Conservation (phyloP, 2,113 vertebrate species). For the Nicator chloris region DNA sequence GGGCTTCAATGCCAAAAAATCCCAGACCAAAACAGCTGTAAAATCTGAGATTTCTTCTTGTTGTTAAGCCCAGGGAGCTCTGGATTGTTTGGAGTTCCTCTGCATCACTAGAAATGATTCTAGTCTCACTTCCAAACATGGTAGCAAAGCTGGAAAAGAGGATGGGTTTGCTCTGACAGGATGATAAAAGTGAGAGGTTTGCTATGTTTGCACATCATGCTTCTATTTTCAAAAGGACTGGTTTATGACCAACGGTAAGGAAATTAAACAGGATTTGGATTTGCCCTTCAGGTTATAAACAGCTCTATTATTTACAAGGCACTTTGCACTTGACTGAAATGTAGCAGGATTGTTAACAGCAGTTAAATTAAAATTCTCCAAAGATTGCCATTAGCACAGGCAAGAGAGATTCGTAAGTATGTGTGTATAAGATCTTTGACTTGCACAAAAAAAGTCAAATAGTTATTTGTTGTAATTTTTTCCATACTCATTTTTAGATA, state of each 20-base stretch:
- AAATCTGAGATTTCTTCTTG: neutral
- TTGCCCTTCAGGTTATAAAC: slow-evolving; percentile 46
- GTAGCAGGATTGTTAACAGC: slow-evolving; percentile 3
- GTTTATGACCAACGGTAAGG: neutral
- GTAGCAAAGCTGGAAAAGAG: neutral
- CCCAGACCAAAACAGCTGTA: neutral
- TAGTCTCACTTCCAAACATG: slow-evolving; percentile 21
- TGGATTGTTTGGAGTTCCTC: neutral
- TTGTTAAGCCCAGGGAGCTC: neutral
- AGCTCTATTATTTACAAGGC: neutral
- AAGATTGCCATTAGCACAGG: slow-evolving; percentile 39
- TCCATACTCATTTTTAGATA: neutral
- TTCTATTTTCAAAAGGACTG: neutral
- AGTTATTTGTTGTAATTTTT: neutral
- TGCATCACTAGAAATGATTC: neutral
- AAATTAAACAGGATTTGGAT: slow-evolving; percentile 31
- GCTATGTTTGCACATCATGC: neutral
- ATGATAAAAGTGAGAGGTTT: slow-evolving; percentile 4
- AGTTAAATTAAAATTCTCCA: neutral
- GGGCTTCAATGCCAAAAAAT: neutral
- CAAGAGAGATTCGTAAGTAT: neutral
- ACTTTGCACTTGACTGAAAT: neutral
- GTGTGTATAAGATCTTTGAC: neutral
- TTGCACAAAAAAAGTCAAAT: neutral
- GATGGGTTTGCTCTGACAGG: neutral